These are phyloP conservation scores for Luperina nickerlii DNA, from an alignment of 2,888 invertebrate genomes.

Conservation along the genomic window DNA sequence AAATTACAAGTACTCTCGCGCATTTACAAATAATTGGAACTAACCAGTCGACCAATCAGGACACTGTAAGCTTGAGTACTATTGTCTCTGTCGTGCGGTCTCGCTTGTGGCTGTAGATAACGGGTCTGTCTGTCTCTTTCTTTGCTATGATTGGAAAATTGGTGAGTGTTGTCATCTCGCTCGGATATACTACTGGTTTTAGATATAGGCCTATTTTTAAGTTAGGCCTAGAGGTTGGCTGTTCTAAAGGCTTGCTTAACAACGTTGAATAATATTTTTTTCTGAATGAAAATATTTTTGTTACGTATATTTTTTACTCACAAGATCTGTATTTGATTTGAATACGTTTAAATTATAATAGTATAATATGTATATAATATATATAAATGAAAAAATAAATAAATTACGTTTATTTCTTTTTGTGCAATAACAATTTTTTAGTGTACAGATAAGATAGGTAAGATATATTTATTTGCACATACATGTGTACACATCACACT, in stretches of 20 bases:
- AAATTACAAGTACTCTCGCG: constrained; percentile 66
- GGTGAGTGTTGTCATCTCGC: constrained; percentile 55
- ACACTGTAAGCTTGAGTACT: constrained; percentile 41
- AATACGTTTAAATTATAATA: background rate
- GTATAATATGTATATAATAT: too few species aligned
- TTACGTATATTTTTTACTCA: background rate
- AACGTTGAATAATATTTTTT: constrained; percentile 1
- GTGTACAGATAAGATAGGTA: too few species aligned
- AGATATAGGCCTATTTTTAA: constrained; percentile 52
- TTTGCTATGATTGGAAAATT: constrained; percentile 65
- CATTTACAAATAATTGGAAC: constrained; percentile 72
- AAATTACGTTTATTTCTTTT: too few species aligned
- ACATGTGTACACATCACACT: too few species aligned
- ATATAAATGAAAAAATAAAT: too few species aligned
- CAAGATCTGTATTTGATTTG: background rate
- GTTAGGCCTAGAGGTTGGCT: constrained; percentile 45
- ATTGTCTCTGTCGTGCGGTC: constrained; percentile 58
- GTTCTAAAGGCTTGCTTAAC: background rate
- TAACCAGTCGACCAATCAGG: constrained; percentile 60
- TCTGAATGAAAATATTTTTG: background rate
- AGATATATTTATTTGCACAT: too few species aligned
- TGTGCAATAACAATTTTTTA: too few species aligned
- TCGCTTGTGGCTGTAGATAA: constrained; percentile 28
- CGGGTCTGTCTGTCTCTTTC: constrained; percentile 49
- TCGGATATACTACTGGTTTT: constrained; percentile 43